Percentiles rank a stretch among this genome's conserved stretches.
phyloP scores from a whole-genome alignment of 2,888 invertebrate genomes.

The Philaethria dido region DNA sequence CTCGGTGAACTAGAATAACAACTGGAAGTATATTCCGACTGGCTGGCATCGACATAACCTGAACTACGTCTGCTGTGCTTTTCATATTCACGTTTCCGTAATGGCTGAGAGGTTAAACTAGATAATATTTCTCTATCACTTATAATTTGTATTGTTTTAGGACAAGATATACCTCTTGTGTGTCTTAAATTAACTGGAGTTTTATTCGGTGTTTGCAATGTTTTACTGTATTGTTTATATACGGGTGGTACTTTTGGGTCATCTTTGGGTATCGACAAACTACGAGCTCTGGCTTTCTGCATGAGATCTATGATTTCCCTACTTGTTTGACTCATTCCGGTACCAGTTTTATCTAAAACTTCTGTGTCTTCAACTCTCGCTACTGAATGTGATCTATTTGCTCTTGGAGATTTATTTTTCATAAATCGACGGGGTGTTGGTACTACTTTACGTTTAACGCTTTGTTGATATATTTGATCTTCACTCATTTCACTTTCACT shows the following conservation, averaged over 20 bases:
- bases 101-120: conserved; percentile 72
- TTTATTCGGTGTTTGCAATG: conserved; percentile 82
- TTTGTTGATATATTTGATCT: conserved; percentile 68
- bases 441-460: conserved; percentile 66
- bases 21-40: conserved; percentile 80
- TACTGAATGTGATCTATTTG: conserved; percentile 83
- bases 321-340: conserved; percentile 76
- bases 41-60: conserved; percentile 79
- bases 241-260: conserved; percentile 68
- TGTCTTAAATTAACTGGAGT: conserved; percentile 69
- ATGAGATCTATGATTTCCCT: conserved; percentile 77
- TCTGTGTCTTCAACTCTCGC: conserved; percentile 71
- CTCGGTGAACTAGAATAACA: conserved; percentile 80
- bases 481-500: conserved; percentile 85
- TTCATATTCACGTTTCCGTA: conserved; percentile 61
- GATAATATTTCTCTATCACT: conserved; percentile 80
- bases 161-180: conserved; percentile 75
- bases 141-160: conserved; percentile 80
- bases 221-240: conserved; percentile 68
- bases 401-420: conserved; percentile 73
- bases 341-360: conserved; percentile 66
- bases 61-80: conserved; percentile 72
- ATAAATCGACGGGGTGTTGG: conserved; percentile 74
- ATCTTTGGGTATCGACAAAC: conserved; percentile 80
- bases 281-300: conserved; percentile 78